These are phyloP conservation scores for Cephus nigrinus DNA, from an alignment of 2,888 invertebrate genomes.

Conservation along the genomic window DNA sequence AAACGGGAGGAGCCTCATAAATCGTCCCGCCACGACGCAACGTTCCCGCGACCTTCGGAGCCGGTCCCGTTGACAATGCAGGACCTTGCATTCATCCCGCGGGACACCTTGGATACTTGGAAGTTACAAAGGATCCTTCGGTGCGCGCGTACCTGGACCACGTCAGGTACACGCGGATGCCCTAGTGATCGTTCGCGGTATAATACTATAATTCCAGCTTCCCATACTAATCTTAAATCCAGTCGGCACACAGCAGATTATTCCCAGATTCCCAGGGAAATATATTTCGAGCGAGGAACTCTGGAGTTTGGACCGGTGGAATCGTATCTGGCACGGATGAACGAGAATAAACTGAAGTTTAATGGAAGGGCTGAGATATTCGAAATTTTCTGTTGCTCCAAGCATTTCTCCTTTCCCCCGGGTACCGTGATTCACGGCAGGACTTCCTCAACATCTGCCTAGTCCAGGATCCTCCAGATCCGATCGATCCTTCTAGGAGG, in stretches of 20 bases:
- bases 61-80: conserved; percentile 6
- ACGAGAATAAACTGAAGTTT: background rate
- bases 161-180: conserved; percentile 14
- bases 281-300: background rate
- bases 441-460: conserved; percentile 48
- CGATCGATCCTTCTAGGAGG: conserved; percentile 1
- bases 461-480: conserved; percentile 11
- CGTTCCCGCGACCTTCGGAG: conserved; percentile 6
- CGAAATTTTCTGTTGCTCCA: background rate
- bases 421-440: conserved; percentile 41
- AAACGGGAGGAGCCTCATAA: conserved; percentile 1
- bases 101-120: conserved; percentile 2
- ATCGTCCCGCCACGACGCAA: conserved; percentile 5
- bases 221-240: background rate
- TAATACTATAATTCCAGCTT: conserved; percentile 2
- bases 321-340: background rate
- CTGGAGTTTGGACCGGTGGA: background rate
- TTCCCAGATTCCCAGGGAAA: background rate
- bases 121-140: conserved; percentile 3
- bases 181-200: conserved; percentile 15
- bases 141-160: conserved; percentile 20
- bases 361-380: background rate
- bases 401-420: conserved; percentile 13
- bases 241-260: background rate
- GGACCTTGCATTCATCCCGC: conserved; percentile 5